Percentiles rank a stretch among this genome's conserved stretches.
Evolutionary conservation across 2,888 invertebrate species (phyloP).

Genomic region (Furcula furcula): DNA sequence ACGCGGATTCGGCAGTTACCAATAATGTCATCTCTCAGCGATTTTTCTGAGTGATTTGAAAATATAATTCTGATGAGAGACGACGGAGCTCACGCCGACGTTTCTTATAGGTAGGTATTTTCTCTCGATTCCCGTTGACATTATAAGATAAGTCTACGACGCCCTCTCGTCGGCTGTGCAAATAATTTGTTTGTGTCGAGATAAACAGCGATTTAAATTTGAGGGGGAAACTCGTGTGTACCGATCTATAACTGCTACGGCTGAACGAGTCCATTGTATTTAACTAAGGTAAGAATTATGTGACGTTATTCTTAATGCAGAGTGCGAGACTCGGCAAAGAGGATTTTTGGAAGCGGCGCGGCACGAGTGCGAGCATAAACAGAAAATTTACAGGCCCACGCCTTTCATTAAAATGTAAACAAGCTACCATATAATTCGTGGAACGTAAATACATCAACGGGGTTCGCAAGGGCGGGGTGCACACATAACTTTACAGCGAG

Average conservation of each 20-base stretch:
- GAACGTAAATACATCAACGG: slow-evolving; percentile 56
- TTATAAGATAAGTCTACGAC: slow-evolving; percentile 11
- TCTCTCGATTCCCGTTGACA: slow-evolving; percentile 30
- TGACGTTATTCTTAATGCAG: slow-evolving; percentile 34
- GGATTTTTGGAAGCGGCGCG: slow-evolving; percentile 34
- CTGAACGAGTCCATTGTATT: slow-evolving; percentile 25
- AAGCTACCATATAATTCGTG: slow-evolving; percentile 60
- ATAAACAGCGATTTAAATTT: slow-evolving; percentile 19
- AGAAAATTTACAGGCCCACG: slow-evolving; percentile 51
- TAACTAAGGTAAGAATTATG: slow-evolving; percentile 37
- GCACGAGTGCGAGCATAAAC: slow-evolving; percentile 46
- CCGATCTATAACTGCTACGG: slow-evolving; percentile 12
- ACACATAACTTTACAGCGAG: slow-evolving; percentile 30
- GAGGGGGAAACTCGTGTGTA: slow-evolving; percentile 5
- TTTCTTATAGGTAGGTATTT: too few species aligned
- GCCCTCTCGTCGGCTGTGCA: neutral
- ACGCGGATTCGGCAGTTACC: slow-evolving; percentile 19
- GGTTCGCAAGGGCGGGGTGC: slow-evolving; percentile 36
- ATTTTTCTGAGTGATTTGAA: slow-evolving; percentile 21
- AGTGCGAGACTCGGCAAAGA: slow-evolving; percentile 28
- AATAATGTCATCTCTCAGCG: slow-evolving; percentile 22
- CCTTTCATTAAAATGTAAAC: slow-evolving; percentile 72
- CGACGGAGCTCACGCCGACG: slow-evolving; percentile 12
- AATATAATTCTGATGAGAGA: slow-evolving; percentile 30
- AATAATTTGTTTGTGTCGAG: slow-evolving; percentile 12